A percentile compares a stretch with the other conserved stretches of the same genome.
phyloP scores from a whole-genome alignment of 1,140 invertebrate genomes.

The Helicoverpa armigera region DNA sequence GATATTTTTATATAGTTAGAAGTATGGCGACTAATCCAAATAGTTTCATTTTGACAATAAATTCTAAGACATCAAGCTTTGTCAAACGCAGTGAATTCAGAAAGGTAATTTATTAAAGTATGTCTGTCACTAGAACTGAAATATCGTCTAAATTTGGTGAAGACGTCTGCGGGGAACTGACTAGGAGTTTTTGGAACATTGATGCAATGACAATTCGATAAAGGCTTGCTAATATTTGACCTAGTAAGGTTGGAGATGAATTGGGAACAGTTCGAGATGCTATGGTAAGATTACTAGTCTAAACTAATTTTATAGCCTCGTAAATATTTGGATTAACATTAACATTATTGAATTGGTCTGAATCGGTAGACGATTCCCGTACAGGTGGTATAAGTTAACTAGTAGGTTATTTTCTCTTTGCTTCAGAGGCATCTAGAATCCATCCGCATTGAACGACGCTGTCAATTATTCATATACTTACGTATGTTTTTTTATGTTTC shows the following conservation, averaged over 20 bases:
- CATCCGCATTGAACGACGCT: too few relatives aligned
- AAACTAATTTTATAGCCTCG: too few relatives aligned
- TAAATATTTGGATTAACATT: too few relatives aligned
- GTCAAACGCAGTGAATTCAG: neutral
- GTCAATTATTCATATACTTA: too few relatives aligned
- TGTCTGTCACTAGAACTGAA: neutral
- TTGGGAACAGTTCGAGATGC: neutral
- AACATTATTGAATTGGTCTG: too few relatives aligned
- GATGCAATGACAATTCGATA: neutral
- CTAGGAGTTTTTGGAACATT: neutral
- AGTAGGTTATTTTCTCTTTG: too few relatives aligned
- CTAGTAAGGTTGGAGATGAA: neutral
- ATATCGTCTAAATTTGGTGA: neutral
- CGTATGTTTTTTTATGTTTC: too few relatives aligned
- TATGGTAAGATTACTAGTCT: too few relatives aligned
- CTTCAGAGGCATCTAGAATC: too few relatives aligned
- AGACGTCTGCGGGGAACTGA: neutral
- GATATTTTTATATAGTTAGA: neutral
- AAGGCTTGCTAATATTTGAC: too few relatives aligned
- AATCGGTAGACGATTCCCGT: too few relatives aligned
- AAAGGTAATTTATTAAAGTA: slow-evolving; percentile 22
- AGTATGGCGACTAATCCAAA: neutral
- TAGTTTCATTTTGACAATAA: neutral
- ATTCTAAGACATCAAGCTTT: neutral
- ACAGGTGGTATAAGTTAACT: too few relatives aligned